Base-by-base conservation (phyloP, 2,113 vertebrate genomes). In the Marmota monax region DNA sequence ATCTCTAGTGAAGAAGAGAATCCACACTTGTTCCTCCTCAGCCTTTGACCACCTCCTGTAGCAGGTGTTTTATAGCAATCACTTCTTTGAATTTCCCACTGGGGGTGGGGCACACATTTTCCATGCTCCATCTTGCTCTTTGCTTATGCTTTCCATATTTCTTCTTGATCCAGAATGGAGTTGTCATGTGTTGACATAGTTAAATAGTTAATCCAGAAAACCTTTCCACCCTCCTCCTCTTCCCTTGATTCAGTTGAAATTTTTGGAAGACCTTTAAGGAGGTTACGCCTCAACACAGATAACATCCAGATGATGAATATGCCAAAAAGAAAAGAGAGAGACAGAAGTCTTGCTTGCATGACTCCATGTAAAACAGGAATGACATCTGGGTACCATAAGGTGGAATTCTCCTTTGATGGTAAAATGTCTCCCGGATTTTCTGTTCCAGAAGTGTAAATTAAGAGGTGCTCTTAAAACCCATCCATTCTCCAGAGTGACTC, bases 361-460 rank as follows among this genome's bases (percentile, higher is more conserved):
- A 34, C 84, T 83, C 10, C 29, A 89, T 16, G 51, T 39, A 72
- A 95, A 77, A 63, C 65, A 92, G 93, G 79, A 96, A 51, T 16
- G 76, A 25, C 23, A 93, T 84, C 70, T 97, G n/a, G 91, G 76
- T 83, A 34, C 45, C 72, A 89, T 70, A 93, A 96, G n/a, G 7
- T 20, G 92, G 72, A 92, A 85, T 61, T 95, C 58, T 76, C 72
- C 25, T 48, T 65, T 93, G 17, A 56, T 93, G 88, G 61, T 32
- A 56, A 97, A 96, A 88, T n/a, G 16, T 32, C 74, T 96, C 76
- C 20, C 37, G 88, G 79, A 88, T 89, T 95, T 88, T 88, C 34
- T 77, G 72, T 80, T 88, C 61, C 13, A 92, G 23, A 86, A 39
- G 11, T 79, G 61, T 18, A 93, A 97, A 97, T 74, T 18, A 85